Base-by-base conservation (phyloP, 2,113 vertebrate species). In the Syngnathus floridae region DNA sequence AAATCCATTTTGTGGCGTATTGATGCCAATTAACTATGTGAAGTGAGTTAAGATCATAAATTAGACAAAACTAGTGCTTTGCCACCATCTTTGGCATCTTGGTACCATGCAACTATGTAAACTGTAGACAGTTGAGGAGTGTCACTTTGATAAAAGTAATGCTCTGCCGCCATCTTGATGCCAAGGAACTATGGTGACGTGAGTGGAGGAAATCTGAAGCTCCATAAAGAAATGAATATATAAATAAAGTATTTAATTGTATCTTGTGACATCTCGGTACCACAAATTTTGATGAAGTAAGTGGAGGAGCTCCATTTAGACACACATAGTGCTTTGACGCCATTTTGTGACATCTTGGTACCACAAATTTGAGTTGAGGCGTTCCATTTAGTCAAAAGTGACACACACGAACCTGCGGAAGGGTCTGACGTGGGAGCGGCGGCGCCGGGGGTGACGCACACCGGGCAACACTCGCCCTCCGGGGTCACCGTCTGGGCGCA, bases 381-480 rank as follows among this genome's bases (percentile, higher is more conserved):
- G 11, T 14, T 48, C 7, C 6, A 13, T 26, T 54, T 26, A 54
- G 52, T 26, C 21, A 54, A 26, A 54, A 16, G 19, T 8, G 19
- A 38, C 5, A n/a, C 56, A 61, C 21, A 22, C 40, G 7, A 22
- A 61, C 83, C 78, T 67, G 65, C 19, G 3, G 8, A 3, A 0
- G 71, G 56, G 41, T 71, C 63, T 5, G 52, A 2, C 3, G 10
- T 67, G 19, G 72, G 65, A 4, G 51, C 13, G 0, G 56, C 38
- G 5, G 35, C 55, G 26, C 26, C 26, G 12, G 62, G 7, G 9
- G 66, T 64, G 45, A 81, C 13, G 35, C 86, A 87, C 57, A 82
- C 73, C 0, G 86, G 86, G 72, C 86, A 87, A 13, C 86, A 87
- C 67, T 85, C 77, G 52, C 82, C 82, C 7, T 83, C 75, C 1